phyloP scores from a whole-genome alignment of 1,140 invertebrate species.

The Penaeus indicus region DNA sequence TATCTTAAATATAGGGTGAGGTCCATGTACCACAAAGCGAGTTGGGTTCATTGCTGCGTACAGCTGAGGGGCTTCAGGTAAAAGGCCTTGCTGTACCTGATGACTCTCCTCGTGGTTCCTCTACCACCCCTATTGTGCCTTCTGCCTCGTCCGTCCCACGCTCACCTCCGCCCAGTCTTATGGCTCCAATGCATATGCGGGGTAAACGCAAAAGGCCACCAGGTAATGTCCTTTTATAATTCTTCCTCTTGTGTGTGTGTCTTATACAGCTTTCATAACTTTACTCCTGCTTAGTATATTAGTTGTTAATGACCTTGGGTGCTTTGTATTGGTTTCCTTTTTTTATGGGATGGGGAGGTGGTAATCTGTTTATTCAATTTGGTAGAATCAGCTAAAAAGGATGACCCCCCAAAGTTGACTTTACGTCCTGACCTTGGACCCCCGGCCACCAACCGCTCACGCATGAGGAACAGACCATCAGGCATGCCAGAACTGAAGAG shows the following conservation, averaged over 20 bases:
- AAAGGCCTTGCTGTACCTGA: slow-evolving; percentile 66
- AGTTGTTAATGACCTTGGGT: not conserved
- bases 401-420: slow-evolving; percentile 64
- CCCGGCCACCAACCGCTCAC: slow-evolving; percentile 30
- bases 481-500: slow-evolving; percentile 58
- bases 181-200: slow-evolving; percentile 42
- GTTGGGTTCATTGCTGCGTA: slow-evolving; percentile 62
- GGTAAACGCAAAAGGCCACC: slow-evolving; percentile 56
- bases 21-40: slow-evolving; percentile 66
- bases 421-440: slow-evolving; percentile 52
- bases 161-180: slow-evolving; percentile 43
- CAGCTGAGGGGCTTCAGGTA: slow-evolving; percentile 65
- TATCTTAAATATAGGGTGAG: slow-evolving; percentile 55
- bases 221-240: slow-evolving; percentile 13
- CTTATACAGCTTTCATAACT: not conserved
- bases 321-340: not conserved
- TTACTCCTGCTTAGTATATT: too few species aligned
- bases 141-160: slow-evolving; percentile 42
- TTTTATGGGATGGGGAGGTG: not conserved
- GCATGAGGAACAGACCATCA: slow-evolving; percentile 37
- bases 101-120: slow-evolving; percentile 50
- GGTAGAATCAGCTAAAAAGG: slow-evolving; percentile 55
- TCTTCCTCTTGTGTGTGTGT: not conserved
- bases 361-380: not conserved
- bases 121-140: slow-evolving; percentile 46